Evolutionary conservation across 2,797 vertebrate species (phyloP).

Genomic region (Aotus griseimembra): DNA sequence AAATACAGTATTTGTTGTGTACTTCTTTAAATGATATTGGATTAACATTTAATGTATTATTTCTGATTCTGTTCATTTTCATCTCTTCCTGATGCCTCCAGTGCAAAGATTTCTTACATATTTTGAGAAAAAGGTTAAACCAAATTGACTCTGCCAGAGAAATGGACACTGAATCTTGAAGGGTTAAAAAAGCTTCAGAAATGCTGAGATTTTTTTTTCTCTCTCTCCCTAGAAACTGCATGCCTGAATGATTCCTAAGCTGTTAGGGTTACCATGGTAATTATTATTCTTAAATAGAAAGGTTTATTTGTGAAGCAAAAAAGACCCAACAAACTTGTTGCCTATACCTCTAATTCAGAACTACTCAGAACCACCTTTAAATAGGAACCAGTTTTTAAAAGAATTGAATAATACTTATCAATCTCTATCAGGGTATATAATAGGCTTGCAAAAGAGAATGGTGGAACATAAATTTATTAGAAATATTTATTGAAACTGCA

Average conservation of each 20-base stretch:
- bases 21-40: conserved; percentile 30
- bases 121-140: conserved; percentile 47
- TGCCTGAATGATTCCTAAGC: conserved; percentile 52
- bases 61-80: conserved; percentile 41
- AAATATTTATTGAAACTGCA: not conserved
- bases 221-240: conserved; percentile 50
- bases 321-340: conserved; percentile 58
- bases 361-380: not conserved
- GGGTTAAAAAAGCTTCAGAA: conserved; percentile 67
- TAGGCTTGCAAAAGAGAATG: not conserved
- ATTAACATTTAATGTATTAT: conserved; percentile 26
- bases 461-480: not conserved
- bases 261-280: conserved; percentile 72
- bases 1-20: not conserved
- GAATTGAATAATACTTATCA: not conserved
- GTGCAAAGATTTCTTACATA: conserved; percentile 17
- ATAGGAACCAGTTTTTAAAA: not conserved
- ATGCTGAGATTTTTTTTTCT: conserved; percentile 8
- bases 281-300: conserved; percentile 76
- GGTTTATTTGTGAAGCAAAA: conserved; percentile 68
- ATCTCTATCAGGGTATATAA: not conserved
- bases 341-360: not conserved
- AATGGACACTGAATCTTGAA: conserved; percentile 8
- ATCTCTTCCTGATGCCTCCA: not conserved
- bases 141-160: conserved; percentile 16